Conservation (phyloP, 2,113 vertebrate genomes). For the Tapirus terrestris region DNA sequence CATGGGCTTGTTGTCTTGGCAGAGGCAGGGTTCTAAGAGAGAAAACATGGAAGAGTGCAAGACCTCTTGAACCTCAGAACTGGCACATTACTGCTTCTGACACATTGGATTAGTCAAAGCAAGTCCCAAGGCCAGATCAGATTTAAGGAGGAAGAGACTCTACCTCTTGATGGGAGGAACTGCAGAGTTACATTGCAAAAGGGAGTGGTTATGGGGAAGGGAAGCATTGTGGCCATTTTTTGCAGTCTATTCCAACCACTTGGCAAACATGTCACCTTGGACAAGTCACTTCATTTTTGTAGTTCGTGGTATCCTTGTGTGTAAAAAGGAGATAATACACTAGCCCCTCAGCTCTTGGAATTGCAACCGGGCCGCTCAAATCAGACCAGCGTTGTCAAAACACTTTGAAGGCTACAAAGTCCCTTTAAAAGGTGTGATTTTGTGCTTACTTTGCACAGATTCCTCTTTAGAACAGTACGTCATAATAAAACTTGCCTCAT, state of each 20-base stretch:
- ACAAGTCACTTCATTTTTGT: constrained; percentile 27
- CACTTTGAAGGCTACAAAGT: background rate
- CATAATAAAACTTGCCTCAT: background rate
- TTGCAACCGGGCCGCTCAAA: background rate
- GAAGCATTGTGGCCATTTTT: background rate
- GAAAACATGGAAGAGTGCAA: background rate
- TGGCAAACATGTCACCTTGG: background rate
- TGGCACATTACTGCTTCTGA: background rate
- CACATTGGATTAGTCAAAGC: background rate
- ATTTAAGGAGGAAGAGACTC: background rate
- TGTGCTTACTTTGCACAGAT: background rate
- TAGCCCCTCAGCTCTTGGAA: background rate
- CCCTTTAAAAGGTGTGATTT: background rate
- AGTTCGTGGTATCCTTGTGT: background rate
- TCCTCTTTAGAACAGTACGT: background rate
- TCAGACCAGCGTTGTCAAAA: background rate
- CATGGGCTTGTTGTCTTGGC: background rate
- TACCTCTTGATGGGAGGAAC: background rate
- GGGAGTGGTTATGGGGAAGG: background rate
- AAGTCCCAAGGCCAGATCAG: background rate
- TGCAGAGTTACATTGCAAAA: background rate
- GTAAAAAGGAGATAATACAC: background rate
- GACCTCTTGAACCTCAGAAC: background rate
- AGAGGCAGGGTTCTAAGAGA: background rate
- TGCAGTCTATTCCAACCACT: background rate